These are phyloP conservation scores for Nemotelus pantherinus DNA, from an alignment of 2,888 invertebrate species.

Conservation along the genomic window DNA sequence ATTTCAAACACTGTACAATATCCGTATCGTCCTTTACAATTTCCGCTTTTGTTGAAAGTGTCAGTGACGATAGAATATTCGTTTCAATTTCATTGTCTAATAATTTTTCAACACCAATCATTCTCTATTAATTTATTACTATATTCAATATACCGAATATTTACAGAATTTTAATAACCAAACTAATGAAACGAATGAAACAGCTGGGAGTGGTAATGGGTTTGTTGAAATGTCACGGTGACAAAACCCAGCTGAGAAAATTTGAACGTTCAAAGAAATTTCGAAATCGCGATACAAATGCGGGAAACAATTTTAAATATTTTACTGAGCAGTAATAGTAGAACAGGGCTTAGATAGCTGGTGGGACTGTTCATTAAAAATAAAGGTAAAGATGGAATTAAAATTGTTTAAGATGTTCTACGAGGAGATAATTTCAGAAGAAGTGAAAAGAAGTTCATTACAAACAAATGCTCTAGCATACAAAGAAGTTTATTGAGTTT, in stretches of 20 bases:
- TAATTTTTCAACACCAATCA: not conserved
- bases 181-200: not conserved
- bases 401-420: no score
- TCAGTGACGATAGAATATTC: slow-evolving; percentile 34
- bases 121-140: not conserved
- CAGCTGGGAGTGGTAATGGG: not conserved
- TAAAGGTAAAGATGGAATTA: no score
- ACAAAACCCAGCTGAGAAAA: not conserved
- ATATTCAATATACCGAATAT: not conserved
- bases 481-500: no score
- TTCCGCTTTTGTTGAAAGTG: not conserved
- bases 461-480: no score
- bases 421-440: no score
- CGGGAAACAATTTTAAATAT: no score
- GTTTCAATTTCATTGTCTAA: slow-evolving; percentile 35
- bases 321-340: no score
- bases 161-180: not conserved
- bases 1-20: slow-evolving; percentile 67
- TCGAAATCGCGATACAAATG: no score
- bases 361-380: no score
- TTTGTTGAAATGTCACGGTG: not conserved
- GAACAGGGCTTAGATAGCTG: no score
- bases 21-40: slow-evolving; percentile 22
- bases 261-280: not conserved
- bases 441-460: no score